A percentile compares a stretch with the other conserved stretches of the same genome.
Evolutionary conservation across 2,113 vertebrate genomes (phyloP).

Genomic region (Rhipidura dahli): DNA sequence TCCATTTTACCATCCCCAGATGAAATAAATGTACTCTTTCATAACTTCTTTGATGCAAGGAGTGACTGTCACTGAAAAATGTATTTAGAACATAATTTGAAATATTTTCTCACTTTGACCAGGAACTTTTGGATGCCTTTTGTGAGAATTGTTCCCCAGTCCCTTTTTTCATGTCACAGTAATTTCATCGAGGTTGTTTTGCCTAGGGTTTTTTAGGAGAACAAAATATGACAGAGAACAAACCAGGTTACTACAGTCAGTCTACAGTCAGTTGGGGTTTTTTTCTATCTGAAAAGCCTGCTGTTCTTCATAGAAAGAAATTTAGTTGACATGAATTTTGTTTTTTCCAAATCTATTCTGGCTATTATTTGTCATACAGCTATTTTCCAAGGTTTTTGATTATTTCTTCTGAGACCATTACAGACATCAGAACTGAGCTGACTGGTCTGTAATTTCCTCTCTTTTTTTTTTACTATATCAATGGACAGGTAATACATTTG

Average conservation of each 20-base stretch:
- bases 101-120: not conserved
- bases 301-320: not conserved
- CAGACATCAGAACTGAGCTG: not conserved
- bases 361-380: not conserved
- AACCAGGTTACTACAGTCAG: not conserved
- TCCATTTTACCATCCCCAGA: not conserved
- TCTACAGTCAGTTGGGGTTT: not conserved
- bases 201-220: not conserved
- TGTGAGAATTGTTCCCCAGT: not conserved
- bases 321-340: not conserved
- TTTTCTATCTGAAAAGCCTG: not conserved
- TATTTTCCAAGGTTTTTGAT: not conserved
- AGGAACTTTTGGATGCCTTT: not conserved
- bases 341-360: not conserved
- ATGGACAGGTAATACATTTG: not conserved
- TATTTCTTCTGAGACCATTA: not conserved
- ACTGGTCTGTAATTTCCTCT: constrained; percentile 22
- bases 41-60: not conserved
- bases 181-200: not conserved
- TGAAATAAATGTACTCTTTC: not conserved
- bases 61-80: not conserved
- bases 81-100: not conserved
- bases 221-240: not conserved
- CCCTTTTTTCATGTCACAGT: not conserved
- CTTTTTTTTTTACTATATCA: not conserved